Conservation (phyloP, 2,888 invertebrate species). For the Prenolepis imparis region DNA sequence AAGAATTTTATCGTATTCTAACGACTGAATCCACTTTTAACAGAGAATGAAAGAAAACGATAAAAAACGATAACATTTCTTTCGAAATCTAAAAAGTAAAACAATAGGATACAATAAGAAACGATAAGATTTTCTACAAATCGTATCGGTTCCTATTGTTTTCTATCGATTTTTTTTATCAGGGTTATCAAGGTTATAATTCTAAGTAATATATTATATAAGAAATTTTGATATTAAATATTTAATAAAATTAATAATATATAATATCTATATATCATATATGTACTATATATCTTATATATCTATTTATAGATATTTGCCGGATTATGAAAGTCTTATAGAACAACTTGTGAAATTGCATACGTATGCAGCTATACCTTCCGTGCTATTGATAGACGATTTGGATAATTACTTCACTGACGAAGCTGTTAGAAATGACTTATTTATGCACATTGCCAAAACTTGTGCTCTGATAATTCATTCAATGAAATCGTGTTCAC, state of each 20-base stretch:
- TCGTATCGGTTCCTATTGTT: too few species aligned
- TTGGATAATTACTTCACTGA: conserved; percentile 78
- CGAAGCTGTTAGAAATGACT: conserved; percentile 56
- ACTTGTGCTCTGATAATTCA: conserved; percentile 78
- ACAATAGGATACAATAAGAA: too few species aligned
- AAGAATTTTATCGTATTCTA: too few species aligned
- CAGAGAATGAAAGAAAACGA: too few species aligned
- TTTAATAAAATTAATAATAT: neutral
- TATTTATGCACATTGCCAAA: conserved; percentile 74
- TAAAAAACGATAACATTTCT: too few species aligned
- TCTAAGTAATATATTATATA: too few species aligned
- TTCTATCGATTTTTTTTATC: too few species aligned
- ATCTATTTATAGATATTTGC: conserved; percentile 78
- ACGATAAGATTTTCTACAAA: too few species aligned
- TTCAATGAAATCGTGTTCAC: conserved; percentile 78
- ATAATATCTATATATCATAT: neutral
- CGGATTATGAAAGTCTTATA: conserved; percentile 78
- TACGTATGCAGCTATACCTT: conserved; percentile 77
- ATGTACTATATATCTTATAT: neutral
- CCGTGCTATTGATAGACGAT: conserved; percentile 81
- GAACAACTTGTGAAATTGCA: conserved; percentile 78
- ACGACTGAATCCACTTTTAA: too few species aligned
- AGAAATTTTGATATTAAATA: too few species aligned
- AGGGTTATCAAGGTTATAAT: too few species aligned
- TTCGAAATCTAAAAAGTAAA: too few species aligned